Base-by-base conservation (phyloP, 2,113 vertebrate species). In the Dascyllus trimaculatus region DNA sequence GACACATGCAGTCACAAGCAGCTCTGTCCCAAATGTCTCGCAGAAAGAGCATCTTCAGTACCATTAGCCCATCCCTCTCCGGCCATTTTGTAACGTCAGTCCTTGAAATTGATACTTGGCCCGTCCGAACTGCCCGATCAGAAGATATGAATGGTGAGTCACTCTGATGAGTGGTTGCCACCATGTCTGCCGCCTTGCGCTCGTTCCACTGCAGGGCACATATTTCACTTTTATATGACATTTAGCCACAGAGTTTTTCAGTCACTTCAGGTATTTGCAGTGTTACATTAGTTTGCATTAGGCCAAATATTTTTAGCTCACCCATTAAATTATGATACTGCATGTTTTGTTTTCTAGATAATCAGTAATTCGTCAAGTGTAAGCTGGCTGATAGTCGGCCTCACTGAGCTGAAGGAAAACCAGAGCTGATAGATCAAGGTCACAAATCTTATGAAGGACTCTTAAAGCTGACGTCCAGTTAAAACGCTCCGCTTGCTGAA, bases 61-160 rank as follows among this genome's bases (percentile, higher is more conserved):
- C 15, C 43, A 1, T 56, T 60, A n/a, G 43, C 18, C 58, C 40
- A 1, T 24, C 24, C 63, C 51, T 71, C 58, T 24, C 15, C 4
- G 29, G 70, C 48, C 35, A 57, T 51, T 84, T 61, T 62, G 14
- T 61, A 40, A 35, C 21, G 19, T 13, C 35, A 35, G 11, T 25
- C 43, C 59, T 58, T 58, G 65, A 78, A 82, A 69, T 4, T 45
- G 22, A 71, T 74, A 2, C 56, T 32, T 51, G 22, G 53, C 75
- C 24, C 35, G 48, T 21, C 52, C 4, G 2, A 71, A 43, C 45
- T 21, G 63, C 9, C 45, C 56, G 22, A 59, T 86, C 43, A 51
- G 29, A 22, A 85, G 71, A 61, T 74, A 29, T 52, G 48, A 78
- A 45, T 65, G 24, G 11, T 58, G 78, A 81, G 67, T 77, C 61